Conservation (phyloP, 1,140 invertebrate genomes). For the Zaprionus taronus region DNA sequence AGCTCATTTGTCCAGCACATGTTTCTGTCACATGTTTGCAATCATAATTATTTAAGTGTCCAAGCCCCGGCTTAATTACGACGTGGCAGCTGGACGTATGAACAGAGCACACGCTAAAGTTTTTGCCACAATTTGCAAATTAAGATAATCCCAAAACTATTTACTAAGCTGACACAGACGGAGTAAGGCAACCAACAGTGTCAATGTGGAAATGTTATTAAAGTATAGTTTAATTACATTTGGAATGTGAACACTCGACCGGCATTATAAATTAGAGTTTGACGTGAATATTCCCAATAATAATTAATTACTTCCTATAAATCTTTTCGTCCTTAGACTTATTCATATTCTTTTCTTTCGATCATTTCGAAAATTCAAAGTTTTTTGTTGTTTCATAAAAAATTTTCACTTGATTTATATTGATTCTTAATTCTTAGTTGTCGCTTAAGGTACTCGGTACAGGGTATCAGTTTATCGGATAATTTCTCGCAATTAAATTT, state of each 20-base stretch:
- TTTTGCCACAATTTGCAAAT: conserved; percentile 17
- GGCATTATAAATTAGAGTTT: no score
- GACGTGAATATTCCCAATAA: no score
- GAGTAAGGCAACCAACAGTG: background rate
- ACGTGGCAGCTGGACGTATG: conserved; percentile 7
- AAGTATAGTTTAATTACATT: no score
- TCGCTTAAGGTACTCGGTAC: background rate
- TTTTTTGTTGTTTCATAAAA: no score
- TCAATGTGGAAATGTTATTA: background rate
- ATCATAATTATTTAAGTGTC: conserved; percentile 37
- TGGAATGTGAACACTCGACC: no score
- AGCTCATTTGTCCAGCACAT: conserved; percentile 5
- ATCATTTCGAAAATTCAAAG: no score
- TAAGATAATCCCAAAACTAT: background rate
- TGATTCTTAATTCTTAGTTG: no score
- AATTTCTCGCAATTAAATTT: background rate
- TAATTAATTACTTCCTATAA: no score
- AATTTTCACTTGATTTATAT: no score
- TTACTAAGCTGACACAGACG: background rate
- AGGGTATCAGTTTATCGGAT: background rate
- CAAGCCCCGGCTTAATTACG: conserved; percentile 27
- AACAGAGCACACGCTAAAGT: conserved; percentile 2
- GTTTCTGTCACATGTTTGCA: conserved; percentile 12
- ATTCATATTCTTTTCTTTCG: no score
- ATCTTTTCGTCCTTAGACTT: no score